A percentile compares a stretch with the other conserved stretches of the same genome.
These are phyloP conservation scores for Parnassius orleans DNA, from an alignment of 2,888 invertebrate genomes.

Conservation along the genomic window DNA sequence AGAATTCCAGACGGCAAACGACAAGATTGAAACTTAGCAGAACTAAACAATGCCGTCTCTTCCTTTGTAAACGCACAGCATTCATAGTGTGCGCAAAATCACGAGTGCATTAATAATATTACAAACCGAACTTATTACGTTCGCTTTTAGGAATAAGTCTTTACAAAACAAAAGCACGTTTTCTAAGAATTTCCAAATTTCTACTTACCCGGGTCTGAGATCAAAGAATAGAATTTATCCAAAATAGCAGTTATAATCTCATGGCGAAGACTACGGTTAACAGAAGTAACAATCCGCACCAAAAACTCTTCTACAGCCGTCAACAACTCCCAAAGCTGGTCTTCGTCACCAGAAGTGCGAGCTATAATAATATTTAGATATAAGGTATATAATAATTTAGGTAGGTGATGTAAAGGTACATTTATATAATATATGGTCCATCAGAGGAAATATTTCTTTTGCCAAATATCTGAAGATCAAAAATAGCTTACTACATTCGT, in stretches of 20 bases:
- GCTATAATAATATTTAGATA: constrained; percentile 38
- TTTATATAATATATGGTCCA: too few relatives aligned
- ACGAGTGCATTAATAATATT: too few relatives aligned
- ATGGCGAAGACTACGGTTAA: constrained; percentile 53
- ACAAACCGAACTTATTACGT: too few relatives aligned
- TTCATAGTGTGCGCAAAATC: too few relatives aligned
- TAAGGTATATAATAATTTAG: too few relatives aligned
- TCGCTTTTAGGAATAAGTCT: too few relatives aligned
- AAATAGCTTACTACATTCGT: too few relatives aligned
- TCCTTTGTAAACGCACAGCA: constrained; percentile 6
- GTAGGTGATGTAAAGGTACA: too few relatives aligned
- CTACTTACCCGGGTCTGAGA: constrained; percentile 79
- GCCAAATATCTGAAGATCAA: too few relatives aligned
- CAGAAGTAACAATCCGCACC: constrained; percentile 50
- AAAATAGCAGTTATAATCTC: constrained; percentile 79
- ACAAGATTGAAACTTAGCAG: constrained; percentile 10
- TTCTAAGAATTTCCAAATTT: neutral
- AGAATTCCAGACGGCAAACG: constrained; percentile 13
- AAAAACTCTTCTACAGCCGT: constrained; percentile 62
- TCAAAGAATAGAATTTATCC: constrained; percentile 80
- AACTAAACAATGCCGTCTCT: constrained; percentile 17
- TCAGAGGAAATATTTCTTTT: too few relatives aligned
- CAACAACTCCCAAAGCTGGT: constrained; percentile 53
- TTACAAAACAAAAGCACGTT: too few relatives aligned
- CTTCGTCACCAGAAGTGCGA: constrained; percentile 47